Conservation (phyloP, 2,797 vertebrate genomes). For the Cygnus olor region DNA sequence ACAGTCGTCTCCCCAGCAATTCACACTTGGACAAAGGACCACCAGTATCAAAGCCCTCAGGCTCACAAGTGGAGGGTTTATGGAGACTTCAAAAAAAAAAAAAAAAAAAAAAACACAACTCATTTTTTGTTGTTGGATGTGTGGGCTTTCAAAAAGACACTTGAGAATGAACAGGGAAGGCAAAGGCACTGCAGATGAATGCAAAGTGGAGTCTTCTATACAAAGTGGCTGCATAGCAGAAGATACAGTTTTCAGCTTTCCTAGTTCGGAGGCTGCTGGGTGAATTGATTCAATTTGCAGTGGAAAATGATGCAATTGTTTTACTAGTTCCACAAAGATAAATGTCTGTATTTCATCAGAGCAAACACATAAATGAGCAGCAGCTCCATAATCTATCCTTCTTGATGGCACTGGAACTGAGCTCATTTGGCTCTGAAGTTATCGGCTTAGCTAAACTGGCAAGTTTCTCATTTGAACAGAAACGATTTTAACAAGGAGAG, state of each 20-base stretch:
- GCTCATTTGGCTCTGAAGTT: slow-evolving; percentile 45
- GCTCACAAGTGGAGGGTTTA: neutral
- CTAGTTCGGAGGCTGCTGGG: neutral
- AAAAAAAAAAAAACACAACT: neutral
- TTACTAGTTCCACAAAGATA: slow-evolving; percentile 56
- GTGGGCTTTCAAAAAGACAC: neutral
- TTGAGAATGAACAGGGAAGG: neutral
- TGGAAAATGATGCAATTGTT: slow-evolving; percentile 67
- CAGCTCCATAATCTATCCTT: slow-evolving; percentile 46
- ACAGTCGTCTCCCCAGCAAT: neutral
- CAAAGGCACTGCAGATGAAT: neutral
- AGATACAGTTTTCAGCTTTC: neutral
- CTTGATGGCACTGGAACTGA: slow-evolving; percentile 53
- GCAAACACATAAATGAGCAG: slow-evolving; percentile 56
- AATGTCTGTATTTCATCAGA: slow-evolving; percentile 67
- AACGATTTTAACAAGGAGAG: slow-evolving; percentile 18
- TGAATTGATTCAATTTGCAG: slow-evolving; percentile 58
- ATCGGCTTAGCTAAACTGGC: neutral
- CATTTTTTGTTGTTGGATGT: neutral
- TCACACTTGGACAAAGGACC: neutral
- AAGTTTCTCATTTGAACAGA: slow-evolving; percentile 18
- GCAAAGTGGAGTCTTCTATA: neutral
- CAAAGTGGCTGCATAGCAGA: neutral
- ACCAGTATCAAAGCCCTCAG: neutral
- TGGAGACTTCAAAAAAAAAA: neutral